Percentiles rank a stretch among this genome's conserved stretches.
phyloP scores from a whole-genome alignment of 2,797 vertebrate species.

The Cryptoblepharus egeriae region DNA sequence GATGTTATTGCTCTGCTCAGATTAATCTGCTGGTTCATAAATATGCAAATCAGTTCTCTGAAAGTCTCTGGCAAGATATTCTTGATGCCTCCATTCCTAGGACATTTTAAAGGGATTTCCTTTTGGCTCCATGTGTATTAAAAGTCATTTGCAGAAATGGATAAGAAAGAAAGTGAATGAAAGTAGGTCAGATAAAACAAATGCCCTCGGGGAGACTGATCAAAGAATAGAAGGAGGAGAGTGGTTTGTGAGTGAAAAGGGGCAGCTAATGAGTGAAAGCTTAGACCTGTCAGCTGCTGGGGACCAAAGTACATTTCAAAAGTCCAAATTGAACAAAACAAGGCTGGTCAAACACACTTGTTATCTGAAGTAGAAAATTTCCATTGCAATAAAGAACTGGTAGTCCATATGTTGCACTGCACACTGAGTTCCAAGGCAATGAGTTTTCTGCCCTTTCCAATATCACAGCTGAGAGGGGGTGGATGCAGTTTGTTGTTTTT shows the following conservation, averaged over 20 bases:
- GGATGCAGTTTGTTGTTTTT: not conserved
- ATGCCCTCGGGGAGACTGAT: not conserved
- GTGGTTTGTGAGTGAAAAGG: too few species aligned
- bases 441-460: not conserved
- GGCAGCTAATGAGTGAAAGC: not conserved
- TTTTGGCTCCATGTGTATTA: not conserved
- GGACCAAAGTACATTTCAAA: not conserved
- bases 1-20: not conserved
- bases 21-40: constrained; percentile 22
- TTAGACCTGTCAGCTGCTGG: not conserved
- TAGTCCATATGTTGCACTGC: not conserved
- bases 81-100: not conserved
- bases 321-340: not conserved
- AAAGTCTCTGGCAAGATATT: constrained; percentile 7
- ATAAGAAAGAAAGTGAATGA: constrained; percentile 12
- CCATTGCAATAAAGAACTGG: too few species aligned
- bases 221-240: not conserved
- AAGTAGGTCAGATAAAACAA: constrained; percentile 9
- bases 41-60: constrained; percentile 28
- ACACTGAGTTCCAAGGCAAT: not conserved
- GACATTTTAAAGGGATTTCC: not conserved
- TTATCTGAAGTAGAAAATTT: not conserved
- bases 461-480: not conserved
- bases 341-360: too few species aligned
- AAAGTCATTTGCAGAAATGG: constrained; percentile 16